These are phyloP conservation scores for Hippocampus abdominalis DNA, from an alignment of 2,113 vertebrate species.

Conservation along the genomic window DNA sequence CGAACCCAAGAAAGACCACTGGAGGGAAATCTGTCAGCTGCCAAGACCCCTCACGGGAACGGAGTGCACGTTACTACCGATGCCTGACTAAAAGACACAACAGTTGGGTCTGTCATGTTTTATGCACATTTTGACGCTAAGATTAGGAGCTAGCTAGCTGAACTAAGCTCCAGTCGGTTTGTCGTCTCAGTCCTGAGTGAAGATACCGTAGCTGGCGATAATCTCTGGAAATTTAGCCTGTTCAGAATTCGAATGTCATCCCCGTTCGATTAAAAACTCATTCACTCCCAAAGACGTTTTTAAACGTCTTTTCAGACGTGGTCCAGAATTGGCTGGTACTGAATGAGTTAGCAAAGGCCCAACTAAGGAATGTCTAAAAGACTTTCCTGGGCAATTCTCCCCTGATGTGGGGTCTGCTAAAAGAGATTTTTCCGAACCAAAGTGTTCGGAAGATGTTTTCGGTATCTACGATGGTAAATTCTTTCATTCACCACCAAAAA, in stretches of 20 bases:
- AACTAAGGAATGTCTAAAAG: neutral
- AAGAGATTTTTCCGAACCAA: neutral
- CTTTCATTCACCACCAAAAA: neutral
- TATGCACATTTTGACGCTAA: neutral
- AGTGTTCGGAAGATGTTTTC: neutral
- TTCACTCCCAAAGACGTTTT: no score
- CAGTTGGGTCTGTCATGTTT: neutral
- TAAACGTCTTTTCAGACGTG: no score
- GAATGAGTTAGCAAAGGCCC: neutral
- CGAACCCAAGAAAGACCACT: conserved; percentile 80
- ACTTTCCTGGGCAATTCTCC: neutral
- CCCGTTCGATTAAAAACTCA: no score
- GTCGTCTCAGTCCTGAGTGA: neutral
- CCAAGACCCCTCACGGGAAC: conserved; percentile 82
- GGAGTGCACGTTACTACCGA: conserved; percentile 81
- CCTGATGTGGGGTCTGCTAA: neutral
- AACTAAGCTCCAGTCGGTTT: neutral
- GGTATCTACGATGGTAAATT: neutral
- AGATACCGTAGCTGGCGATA: neutral
- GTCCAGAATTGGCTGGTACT: no score
- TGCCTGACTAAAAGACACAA: conserved; percentile 63
- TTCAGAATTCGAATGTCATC: neutral
- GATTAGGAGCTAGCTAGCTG: neutral
- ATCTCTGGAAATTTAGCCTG: neutral
- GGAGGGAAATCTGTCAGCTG: conserved; percentile 85